A percentile compares a stretch with the other conserved stretches of the same genome.
Evolutionary conservation across 2,888 invertebrate species (phyloP).

Genomic region (Auanema sp.): DNA sequence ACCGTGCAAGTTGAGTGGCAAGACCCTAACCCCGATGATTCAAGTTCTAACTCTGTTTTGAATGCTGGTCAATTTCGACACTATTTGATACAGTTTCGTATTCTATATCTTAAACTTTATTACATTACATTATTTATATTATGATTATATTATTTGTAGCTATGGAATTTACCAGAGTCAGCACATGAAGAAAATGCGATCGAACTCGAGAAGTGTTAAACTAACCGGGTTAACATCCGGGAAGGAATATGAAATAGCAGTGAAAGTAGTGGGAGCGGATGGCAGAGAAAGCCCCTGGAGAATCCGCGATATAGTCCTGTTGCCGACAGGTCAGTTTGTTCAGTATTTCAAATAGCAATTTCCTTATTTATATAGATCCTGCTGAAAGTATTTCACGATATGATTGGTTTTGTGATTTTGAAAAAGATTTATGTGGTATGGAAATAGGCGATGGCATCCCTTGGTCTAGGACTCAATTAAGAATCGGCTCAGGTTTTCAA

Average conservation of each 20-base stretch:
- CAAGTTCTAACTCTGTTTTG: no score
- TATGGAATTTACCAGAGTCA: constrained; percentile 1
- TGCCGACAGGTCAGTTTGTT: constrained; percentile 31
- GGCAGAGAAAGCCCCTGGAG: constrained; percentile 59
- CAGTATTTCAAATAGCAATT: neutral
- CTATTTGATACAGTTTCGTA: no score
- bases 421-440: constrained; percentile 23
- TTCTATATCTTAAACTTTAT: neutral
- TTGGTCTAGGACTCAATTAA: neutral
- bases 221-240: constrained; percentile 23
- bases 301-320: constrained; percentile 42
- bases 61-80: no score
- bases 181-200: constrained; percentile 38
- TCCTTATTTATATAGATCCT: no score
- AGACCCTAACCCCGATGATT: constrained; percentile 49
- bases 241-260: constrained; percentile 51
- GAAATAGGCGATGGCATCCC: constrained; percentile 7
- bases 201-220: constrained; percentile 38
- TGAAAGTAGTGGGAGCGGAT: constrained; percentile 51
- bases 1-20: constrained; percentile 51
- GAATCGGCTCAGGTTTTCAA: no score
- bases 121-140: neutral
- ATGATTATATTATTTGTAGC: neutral
- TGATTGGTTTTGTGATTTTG: constrained; percentile 30
- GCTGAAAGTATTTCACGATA: constrained; percentile 17